phyloP scores from a whole-genome alignment of 2,113 vertebrate species.

The Lepisosteus osseus region DNA sequence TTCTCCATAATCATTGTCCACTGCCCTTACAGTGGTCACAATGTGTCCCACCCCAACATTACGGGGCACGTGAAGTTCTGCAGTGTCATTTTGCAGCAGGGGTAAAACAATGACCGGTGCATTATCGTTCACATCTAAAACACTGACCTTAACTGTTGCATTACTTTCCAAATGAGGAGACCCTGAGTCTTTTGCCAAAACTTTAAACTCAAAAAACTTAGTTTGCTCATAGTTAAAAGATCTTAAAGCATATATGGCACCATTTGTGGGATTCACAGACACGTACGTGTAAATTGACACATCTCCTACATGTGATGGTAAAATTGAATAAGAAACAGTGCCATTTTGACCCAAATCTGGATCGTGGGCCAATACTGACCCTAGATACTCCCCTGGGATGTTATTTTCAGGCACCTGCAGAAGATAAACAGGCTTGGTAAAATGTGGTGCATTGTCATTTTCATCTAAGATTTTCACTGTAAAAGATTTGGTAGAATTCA shows the following conservation, averaged over 20 bases:
- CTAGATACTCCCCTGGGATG: slow-evolving; percentile 93
- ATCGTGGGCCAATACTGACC: slow-evolving; percentile 91
- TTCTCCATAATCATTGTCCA: slow-evolving; percentile 95
- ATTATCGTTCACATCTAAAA: slow-evolving; percentile 95
- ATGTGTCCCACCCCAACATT: slow-evolving; percentile 93
- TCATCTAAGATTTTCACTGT: slow-evolving; percentile 91
- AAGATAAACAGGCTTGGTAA: slow-evolving; percentile 91
- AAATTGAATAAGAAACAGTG: slow-evolving; percentile 91
- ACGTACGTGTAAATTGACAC: slow-evolving; percentile 97
- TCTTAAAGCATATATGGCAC: slow-evolving; percentile 92
- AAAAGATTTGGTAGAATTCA: slow-evolving; percentile 95
- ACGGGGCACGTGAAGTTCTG: slow-evolving; percentile 91
- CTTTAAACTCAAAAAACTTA: slow-evolving; percentile 95
- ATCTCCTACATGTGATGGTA: slow-evolving; percentile 90
- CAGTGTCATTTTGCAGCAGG: slow-evolving; percentile 88
- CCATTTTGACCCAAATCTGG: slow-evolving; percentile 94
- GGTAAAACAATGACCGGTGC: slow-evolving; percentile 92
- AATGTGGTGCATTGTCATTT: slow-evolving; percentile 93
- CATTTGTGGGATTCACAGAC: slow-evolving; percentile 94
- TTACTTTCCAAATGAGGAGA: slow-evolving; percentile 94
- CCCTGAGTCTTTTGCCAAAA: slow-evolving; percentile 91
- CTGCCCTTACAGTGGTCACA: slow-evolving; percentile 85
- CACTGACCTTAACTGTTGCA: slow-evolving; percentile 84
- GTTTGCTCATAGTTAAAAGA: slow-evolving; percentile 98
- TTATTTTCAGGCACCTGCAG: slow-evolving; percentile 97